Percentiles rank a stretch among this genome's conserved stretches.
These are phyloP conservation scores for Ips nitidus DNA, from an alignment of 1,140 invertebrate genomes.

Conservation along the genomic window DNA sequence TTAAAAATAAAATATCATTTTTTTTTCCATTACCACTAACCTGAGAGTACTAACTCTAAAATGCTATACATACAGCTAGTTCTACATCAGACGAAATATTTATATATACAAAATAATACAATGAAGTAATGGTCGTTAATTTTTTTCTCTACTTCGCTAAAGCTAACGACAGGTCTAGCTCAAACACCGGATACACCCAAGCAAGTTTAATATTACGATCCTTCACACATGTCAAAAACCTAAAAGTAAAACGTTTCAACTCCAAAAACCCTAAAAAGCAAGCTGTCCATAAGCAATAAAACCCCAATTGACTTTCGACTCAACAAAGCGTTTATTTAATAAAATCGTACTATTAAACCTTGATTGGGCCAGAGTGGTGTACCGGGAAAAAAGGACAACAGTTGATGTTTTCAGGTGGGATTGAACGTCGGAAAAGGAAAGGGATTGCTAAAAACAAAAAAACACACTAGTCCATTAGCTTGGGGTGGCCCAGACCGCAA, in stretches of 20 bases:
- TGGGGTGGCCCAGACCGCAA: conserved; percentile 31
- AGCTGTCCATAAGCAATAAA: no score
- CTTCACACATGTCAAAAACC: neutral
- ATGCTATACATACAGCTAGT: conserved; percentile 53
- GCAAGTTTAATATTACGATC: conserved; percentile 26
- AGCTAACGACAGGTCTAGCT: conserved; percentile 42
- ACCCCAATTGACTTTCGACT: no score
- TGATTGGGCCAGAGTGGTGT: conserved; percentile 27
- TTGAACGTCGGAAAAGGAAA: conserved; percentile 18
- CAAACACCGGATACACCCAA: conserved; percentile 27
- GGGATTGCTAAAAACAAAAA: conserved; percentile 35
- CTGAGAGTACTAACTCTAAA: conserved; percentile 51
- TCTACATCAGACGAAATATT: conserved; percentile 51
- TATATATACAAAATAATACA: conserved; percentile 52
- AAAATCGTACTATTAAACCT: conserved; percentile 21
- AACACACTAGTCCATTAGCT: conserved; percentile 38
- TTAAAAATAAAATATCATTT: conserved; percentile 46
- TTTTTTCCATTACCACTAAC: conserved; percentile 52
- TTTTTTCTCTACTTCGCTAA: conserved; percentile 48
- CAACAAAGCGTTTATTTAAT: no score
- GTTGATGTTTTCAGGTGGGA: conserved; percentile 9
- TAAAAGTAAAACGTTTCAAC: no score
- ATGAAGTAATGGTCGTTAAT: conserved; percentile 45
- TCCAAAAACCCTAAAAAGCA: no score
- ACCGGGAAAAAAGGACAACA: conserved; percentile 7